Base-by-base conservation (phyloP, 92 coral and sea anemone genomes). In the Metridium senile region DNA sequence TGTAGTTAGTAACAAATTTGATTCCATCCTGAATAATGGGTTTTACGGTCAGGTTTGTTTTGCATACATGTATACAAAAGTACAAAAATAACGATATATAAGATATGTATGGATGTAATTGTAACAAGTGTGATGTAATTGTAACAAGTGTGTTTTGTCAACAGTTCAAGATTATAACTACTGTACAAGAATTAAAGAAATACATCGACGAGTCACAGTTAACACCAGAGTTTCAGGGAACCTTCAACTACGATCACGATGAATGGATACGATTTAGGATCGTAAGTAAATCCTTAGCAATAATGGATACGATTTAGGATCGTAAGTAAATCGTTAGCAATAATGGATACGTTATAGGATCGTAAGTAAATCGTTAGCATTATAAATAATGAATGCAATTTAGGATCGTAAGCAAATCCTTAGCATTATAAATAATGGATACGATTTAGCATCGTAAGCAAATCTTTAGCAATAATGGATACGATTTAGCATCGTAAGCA, bases 231-330 rank as follows among this genome's bases (percentile, higher is more conserved):
- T 96, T 96, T 70, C 91, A 94, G 43, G 99, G 99, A 33, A 93
- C 88, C 9, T 96, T 96, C 74, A 80, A 83, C 58, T 96, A 96
- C 59, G 97, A 96, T 68, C 99, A 96, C 69, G 99, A 93, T 49
- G 97, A 89, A 58, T 96, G 99, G 99, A 86, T 96, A 33, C 89
- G 97, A 65, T 96, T 96, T 85, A 82, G 99, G 78, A 88, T 96
- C 72, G 99, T 96, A 92, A 93, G 98, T 85, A 28, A 16, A 7
- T 59, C 23, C 18, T 18, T 34, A 19, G 9, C 3, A 18, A 67
- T 0, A 21, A 56, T 95, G 99, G 99, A 85, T 95, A 33, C 89
- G 97, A 68, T 95, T 95, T 84, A 82, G 99, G 77, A 86, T 96
- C 72, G 99, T 96, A 92, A 89, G 96, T 85, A 28, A 21, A 16